Evolutionary conservation across 2,888 invertebrate species (phyloP).

Genomic region (Drosophila formosana): DNA sequence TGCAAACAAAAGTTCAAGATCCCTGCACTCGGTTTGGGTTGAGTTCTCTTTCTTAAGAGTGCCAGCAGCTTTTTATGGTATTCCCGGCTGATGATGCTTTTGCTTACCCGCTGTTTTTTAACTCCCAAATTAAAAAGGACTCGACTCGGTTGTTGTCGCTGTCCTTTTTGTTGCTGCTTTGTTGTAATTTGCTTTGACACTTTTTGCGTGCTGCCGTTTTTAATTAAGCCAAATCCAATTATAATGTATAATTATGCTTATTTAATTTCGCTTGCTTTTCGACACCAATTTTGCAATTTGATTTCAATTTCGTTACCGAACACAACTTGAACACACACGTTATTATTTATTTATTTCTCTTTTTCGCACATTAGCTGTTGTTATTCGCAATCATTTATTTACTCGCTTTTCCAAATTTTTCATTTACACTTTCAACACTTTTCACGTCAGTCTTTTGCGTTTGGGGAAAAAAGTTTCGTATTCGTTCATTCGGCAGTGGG

Average conservation of each 20-base stretch:
- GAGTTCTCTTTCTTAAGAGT: constrained; percentile 1
- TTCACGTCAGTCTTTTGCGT: constrained; percentile 57
- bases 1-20: constrained; percentile 37
- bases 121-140: constrained; percentile 35
- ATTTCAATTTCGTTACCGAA: constrained; percentile 8
- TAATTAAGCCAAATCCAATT: constrained; percentile 54
- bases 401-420: constrained; percentile 19
- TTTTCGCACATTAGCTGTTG: constrained; percentile 30
- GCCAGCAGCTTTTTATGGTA: constrained; percentile 32
- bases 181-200: constrained; percentile 26
- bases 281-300: constrained; percentile 17
- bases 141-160: constrained; percentile 15
- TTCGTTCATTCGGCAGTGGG: constrained; percentile 53
- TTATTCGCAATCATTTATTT: constrained; percentile 20
- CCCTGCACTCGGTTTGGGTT: constrained; percentile 15
- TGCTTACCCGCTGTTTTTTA: constrained; percentile 64
- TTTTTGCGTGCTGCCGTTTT: constrained; percentile 18
- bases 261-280: constrained; percentile 25
- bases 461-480: constrained; percentile 63
- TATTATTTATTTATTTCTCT: not conserved
- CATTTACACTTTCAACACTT: constrained; percentile 13
- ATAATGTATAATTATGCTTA: constrained; percentile 33
- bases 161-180: constrained; percentile 19
- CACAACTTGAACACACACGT: constrained; percentile 14
- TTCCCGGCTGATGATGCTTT: constrained; percentile 13